phyloP scores from a whole-genome alignment of 2,797 vertebrate species.

The Ctenopoma kingsleyae region DNA sequence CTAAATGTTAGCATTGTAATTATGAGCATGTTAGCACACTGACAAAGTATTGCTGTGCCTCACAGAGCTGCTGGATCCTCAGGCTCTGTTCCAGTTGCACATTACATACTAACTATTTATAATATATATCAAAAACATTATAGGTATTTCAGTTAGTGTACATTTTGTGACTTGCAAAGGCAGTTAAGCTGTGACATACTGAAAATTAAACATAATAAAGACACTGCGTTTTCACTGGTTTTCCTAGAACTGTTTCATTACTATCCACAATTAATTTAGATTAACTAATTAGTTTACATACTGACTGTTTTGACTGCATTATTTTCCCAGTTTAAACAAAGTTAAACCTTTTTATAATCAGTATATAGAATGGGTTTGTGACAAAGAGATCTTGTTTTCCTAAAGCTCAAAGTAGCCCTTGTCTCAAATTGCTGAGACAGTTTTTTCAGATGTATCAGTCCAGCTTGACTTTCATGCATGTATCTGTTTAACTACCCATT shows the following conservation, averaged over 20 bases:
- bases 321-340: conserved; percentile 1
- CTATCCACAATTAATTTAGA: not conserved
- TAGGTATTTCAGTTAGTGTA: too few species aligned
- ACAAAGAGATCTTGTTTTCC: not conserved
- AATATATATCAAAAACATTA: too few species aligned
- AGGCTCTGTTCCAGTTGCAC: not conserved
- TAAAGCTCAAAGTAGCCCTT: not conserved
- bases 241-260: not conserved
- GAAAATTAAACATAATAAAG: not conserved
- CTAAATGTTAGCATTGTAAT: too few species aligned
- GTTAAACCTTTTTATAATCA: not conserved
- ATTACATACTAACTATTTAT: not conserved
- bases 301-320: not conserved
- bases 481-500: conserved; percentile 38
- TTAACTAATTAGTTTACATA: not conserved
- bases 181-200: not conserved
- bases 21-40: too few species aligned
- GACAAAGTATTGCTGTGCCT: too few species aligned
- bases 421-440: not conserved
- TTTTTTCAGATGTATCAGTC: conserved; percentile 17
- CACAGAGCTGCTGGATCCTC: too few species aligned
- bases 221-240: not conserved
- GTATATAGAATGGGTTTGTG: not conserved
- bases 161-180: not conserved
- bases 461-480: conserved; percentile 1